phyloP scores from a whole-genome alignment of 2,113 vertebrate genomes.

The Sylvia atricapilla region DNA sequence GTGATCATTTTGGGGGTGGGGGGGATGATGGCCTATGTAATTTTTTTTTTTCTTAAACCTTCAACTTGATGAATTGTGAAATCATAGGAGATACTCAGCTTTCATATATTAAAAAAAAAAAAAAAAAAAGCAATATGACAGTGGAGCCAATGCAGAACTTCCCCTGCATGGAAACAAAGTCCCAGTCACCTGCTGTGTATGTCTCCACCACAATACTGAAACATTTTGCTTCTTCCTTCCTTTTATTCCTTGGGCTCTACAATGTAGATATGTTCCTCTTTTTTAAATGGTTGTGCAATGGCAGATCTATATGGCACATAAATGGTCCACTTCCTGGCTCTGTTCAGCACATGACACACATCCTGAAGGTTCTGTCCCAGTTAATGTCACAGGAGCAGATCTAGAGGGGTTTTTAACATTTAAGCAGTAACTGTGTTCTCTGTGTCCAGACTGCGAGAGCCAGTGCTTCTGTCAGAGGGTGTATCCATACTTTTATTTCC shows the following conservation, averaged over 20 bases:
- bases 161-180: not conserved
- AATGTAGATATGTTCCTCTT: not conserved
- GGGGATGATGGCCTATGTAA: not conserved
- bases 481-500: not conserved
- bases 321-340: not conserved
- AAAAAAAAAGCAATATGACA: not conserved
- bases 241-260: not conserved
- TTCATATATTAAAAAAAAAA: not conserved
- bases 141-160: not conserved
- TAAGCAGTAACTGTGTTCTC: not conserved
- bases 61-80: not conserved
- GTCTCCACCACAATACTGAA: not conserved
- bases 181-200: not conserved
- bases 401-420: not conserved
- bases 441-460: fast-evolving
- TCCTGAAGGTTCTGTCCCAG: not conserved
- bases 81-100: not conserved
- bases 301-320: not conserved
- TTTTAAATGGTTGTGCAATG: not conserved
- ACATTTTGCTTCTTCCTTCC: not conserved
- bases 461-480: not conserved
- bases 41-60: not conserved
- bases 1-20: fast-evolving
- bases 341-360: not conserved
- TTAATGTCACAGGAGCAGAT: not conserved